Base-by-base conservation (phyloP, 1,140 invertebrate genomes). In the Drosophila miranda region DNA sequence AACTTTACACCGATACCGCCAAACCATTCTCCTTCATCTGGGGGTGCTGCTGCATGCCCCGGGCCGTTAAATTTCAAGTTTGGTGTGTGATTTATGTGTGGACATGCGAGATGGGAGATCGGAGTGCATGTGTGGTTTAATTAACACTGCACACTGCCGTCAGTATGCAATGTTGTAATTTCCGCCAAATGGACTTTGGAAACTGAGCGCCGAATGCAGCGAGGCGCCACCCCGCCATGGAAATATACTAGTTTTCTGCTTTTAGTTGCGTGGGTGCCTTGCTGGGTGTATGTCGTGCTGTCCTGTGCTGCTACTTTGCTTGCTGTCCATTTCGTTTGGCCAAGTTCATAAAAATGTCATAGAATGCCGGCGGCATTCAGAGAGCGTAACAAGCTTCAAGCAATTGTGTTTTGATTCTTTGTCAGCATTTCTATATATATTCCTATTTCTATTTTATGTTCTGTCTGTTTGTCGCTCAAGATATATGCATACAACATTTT, bases 61-160 rank as follows among this genome's bases (percentile, higher is more conserved):
- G 34, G 49, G 63, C 55, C 50, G 46, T 61, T 80, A 76, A 80
- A 73, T 86, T 73, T 62, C 44, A 42, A 54, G 68, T 61, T 54
- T 53, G 16, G 56, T 62, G 23, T 49, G 26, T 79, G 71, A 82
- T 69, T 82, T 84, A 84, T 72, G 51, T 56, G 50, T 8, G 4
- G 34, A 38, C 11, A 4, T 38, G 4, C 34, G 57, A 48, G 53
- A 26, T 74, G 13, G 42, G n/a, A 26, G 50, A 53, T 62, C 70
- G 49, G 43, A 44, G 75, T 60, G 71, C 81, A 75, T 86, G 81
- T 69, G 59, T 28, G 44, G 34, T 72, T 83, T 84, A 84, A 84
- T 73, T 76, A 68, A 58, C 16, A 30, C 46, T 42, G 26, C 8
- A 19, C 14, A 23, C 43, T 5, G 5, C 14, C 58, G 38, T 23